Evolutionary conservation across 2,113 vertebrate genomes (phyloP).

Genomic region (Petaurus breviceps): DNA sequence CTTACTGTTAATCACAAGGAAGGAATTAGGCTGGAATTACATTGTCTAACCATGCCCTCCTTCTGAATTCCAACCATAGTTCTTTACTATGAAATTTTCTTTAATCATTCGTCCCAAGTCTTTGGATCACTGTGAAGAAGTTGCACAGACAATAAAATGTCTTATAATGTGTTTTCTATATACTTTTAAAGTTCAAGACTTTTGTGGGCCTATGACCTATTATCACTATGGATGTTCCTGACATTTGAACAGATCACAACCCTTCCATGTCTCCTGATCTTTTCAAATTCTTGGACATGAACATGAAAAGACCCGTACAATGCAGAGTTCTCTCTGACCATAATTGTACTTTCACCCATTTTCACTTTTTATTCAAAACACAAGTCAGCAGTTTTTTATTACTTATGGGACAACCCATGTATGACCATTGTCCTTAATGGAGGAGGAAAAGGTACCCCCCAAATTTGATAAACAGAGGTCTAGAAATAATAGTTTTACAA

Average conservation of each 20-base stretch:
- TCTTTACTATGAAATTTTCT: neutral
- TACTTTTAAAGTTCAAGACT: neutral
- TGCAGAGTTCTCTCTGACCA: neutral
- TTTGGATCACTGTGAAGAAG: neutral
- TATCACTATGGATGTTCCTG: neutral
- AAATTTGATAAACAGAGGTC: neutral
- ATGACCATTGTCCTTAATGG: constrained; percentile 8
- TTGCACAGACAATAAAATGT: neutral
- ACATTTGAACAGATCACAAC: neutral
- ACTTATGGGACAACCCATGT: constrained; percentile 31
- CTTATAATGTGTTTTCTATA: neutral
- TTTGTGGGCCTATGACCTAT: neutral
- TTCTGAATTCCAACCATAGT: neutral
- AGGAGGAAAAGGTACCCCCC: neutral
- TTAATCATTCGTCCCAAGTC: neutral
- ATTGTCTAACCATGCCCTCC: neutral
- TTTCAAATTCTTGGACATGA: neutral
- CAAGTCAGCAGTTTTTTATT: constrained; percentile 23
- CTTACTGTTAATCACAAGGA: neutral
- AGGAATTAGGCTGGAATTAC: neutral
- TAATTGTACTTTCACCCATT: constrained; percentile 9
- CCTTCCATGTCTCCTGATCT: neutral
- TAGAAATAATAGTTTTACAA: constrained; percentile 1
- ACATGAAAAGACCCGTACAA: neutral
- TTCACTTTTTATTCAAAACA: constrained; percentile 36